Evolutionary conservation across 2,113 vertebrate species (phyloP).

Genomic region (Rana temporaria): DNA sequence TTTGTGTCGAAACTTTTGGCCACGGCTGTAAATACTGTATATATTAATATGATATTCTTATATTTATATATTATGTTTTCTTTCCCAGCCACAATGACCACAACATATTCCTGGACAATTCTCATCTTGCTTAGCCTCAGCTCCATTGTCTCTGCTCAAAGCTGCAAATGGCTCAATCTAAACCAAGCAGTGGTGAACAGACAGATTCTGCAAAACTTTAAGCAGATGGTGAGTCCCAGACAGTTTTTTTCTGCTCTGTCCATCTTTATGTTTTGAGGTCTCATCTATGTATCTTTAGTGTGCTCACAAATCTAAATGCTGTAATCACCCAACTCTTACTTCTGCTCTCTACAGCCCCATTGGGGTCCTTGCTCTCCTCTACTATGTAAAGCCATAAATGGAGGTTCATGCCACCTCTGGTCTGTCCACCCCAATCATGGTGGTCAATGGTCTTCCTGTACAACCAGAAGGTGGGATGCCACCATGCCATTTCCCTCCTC

Average conservation of each 20-base stretch:
- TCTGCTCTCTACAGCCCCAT: not conserved
- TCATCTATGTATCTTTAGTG: no score
- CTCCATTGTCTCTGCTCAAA: not conserved
- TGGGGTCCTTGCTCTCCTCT: no score
- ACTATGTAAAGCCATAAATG: not conserved
- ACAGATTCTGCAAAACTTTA: not conserved
- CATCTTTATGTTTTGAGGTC: no score
- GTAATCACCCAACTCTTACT: no score
- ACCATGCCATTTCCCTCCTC: not conserved
- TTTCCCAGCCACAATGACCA: not conserved
- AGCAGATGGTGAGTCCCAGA: conserved; percentile 1
- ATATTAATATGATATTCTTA: not conserved
- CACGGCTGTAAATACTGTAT: no score
- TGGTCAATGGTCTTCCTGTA: not conserved
- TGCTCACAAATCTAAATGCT: no score
- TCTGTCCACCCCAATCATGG: not conserved
- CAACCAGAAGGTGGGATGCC: not conserved
- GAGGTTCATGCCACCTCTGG: not conserved
- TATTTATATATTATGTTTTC: not conserved
- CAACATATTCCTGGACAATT: not conserved
- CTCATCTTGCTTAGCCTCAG: not conserved
- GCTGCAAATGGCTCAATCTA: conserved; percentile 21
- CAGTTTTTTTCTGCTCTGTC: not conserved
- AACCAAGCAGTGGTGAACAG: not conserved
- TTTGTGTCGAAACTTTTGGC: no score